These are phyloP conservation scores for Metacarcinus magister DNA, from an alignment of 2,888 invertebrate genomes.

Conservation along the genomic window DNA sequence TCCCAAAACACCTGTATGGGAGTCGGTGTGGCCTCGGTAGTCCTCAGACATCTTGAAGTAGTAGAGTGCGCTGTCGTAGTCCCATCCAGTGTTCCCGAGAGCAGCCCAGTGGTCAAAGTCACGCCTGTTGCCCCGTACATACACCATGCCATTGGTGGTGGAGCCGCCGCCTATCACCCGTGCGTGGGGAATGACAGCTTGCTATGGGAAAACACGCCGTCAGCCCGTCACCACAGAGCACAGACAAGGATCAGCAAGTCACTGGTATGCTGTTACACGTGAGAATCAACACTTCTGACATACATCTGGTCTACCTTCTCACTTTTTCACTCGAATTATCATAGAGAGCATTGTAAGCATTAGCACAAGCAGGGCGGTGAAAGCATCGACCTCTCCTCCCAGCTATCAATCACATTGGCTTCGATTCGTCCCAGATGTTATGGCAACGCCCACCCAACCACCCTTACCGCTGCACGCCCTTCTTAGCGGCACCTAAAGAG, in stretches of 20 bases:
- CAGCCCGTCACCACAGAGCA: neutral
- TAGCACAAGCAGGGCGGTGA: neutral
- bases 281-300: neutral
- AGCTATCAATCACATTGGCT: neutral
- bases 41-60: constrained; percentile 95
- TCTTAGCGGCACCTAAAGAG: too few species aligned
- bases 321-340: neutral
- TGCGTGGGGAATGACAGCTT: constrained; percentile 93
- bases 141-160: constrained; percentile 96
- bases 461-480: neutral
- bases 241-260: neutral
- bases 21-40: constrained; percentile 64
- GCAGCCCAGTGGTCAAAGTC: constrained; percentile 95
- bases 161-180: constrained; percentile 94
- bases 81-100: constrained; percentile 94
- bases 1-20: constrained; percentile 64
- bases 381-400: neutral
- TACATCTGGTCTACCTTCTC: neutral
- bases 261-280: neutral
- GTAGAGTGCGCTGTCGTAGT: constrained; percentile 91
- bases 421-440: neutral
- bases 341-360: neutral
- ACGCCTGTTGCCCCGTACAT: constrained; percentile 93
- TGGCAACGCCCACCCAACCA: neutral
- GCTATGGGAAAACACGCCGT: constrained; percentile 87